A percentile compares a stretch with the other conserved stretches of the same genome.
Conservation (phyloP, 2,797 vertebrate species). For the Poliocrania exsul region DNA sequence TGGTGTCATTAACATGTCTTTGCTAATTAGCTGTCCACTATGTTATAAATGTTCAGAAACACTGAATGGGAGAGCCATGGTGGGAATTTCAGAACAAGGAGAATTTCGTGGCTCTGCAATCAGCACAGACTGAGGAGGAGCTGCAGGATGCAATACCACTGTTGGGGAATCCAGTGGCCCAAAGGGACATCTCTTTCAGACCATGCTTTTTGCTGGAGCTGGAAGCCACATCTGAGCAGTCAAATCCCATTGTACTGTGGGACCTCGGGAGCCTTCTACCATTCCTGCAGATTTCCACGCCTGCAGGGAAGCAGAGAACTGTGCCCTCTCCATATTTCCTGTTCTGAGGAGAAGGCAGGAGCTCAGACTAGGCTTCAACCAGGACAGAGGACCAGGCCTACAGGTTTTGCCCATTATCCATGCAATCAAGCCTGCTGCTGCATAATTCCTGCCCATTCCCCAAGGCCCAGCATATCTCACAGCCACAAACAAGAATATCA, state of each 20-base stretch:
- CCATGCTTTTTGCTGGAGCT: neutral
- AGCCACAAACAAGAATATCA: neutral
- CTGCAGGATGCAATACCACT: fast-evolving
- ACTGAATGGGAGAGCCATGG: neutral
- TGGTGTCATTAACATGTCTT: neutral
- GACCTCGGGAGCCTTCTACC: fast-evolving
- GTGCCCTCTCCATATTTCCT: neutral
- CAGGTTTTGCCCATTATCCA: neutral
- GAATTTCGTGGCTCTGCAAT: neutral
- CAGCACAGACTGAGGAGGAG: neutral
- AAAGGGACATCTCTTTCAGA: neutral
- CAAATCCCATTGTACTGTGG: neutral
- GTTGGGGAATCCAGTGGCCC: fast-evolving
- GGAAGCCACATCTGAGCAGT: fast-evolving
- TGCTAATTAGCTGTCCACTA: neutral
- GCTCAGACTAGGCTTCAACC: neutral
- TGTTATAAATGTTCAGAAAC: neutral
- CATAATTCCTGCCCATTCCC: neutral
- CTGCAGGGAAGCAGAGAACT: neutral
- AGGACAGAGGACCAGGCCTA: neutral
- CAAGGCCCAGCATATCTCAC: neutral
- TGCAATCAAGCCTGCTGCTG: neutral
- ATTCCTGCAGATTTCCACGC: fast-evolving
- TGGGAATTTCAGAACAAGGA: neutral
- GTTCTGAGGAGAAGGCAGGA: neutral